Percentiles rank a stretch among this genome's conserved stretches.
Conservation (phyloP, 2,888 invertebrate species). For the Apotomis turbidana region DNA sequence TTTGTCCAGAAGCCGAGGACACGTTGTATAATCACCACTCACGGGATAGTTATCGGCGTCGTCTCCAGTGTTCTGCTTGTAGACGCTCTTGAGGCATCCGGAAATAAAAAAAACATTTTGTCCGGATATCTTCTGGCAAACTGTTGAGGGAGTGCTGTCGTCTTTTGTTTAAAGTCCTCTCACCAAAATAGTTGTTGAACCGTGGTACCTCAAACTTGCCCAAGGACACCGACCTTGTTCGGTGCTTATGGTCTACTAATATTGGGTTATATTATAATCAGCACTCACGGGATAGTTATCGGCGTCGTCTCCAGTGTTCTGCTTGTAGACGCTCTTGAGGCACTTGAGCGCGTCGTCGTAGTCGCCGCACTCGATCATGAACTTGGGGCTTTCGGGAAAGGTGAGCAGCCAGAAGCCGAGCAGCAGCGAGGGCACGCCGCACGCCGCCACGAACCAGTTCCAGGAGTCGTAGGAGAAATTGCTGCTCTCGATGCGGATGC, state of each 20-base stretch:
- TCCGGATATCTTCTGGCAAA: too few species aligned
- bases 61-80: constrained; percentile 88
- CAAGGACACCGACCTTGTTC: neutral
- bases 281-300: constrained; percentile 88
- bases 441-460: constrained; percentile 91
- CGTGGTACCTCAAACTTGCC: too few species aligned
- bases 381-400: constrained; percentile 93
- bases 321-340: constrained; percentile 87
- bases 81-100: constrained; percentile 88
- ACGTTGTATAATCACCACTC: constrained; percentile 63
- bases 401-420: constrained; percentile 88
- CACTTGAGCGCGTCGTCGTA: constrained; percentile 89
- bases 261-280: too few species aligned
- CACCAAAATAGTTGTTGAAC: too few species aligned
- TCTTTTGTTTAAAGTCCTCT: too few species aligned
- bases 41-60: constrained; percentile 89
- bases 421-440: constrained; percentile 87
- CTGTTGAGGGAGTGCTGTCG: too few species aligned
- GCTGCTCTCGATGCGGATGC: constrained; percentile 83
- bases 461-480: constrained; percentile 89
- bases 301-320: constrained; percentile 88
- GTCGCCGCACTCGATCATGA: constrained; percentile 91
- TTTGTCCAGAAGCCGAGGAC: too few species aligned
- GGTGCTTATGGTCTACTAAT: neutral
- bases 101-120: too few species aligned